phyloP scores from a whole-genome alignment of 1,140 invertebrate genomes.

The Drosophila bipectinata region DNA sequence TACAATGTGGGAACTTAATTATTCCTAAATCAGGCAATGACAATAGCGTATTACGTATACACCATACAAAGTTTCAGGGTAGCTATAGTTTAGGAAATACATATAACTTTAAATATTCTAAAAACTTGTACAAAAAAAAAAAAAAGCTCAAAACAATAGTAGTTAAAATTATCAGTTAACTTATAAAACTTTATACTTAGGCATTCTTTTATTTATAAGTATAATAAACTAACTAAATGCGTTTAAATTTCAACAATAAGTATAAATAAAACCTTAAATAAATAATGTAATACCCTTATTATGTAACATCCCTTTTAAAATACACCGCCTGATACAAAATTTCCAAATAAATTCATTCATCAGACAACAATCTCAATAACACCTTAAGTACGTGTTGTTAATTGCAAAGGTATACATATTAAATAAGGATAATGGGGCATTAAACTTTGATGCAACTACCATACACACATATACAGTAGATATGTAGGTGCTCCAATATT shows the following conservation, averaged over 20 bases:
- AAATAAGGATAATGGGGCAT: constrained; percentile 57
- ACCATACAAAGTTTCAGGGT: not conserved
- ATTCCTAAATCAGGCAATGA: constrained; percentile 36
- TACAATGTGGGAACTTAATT: constrained; percentile 37
- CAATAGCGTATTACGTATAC: constrained; percentile 1
- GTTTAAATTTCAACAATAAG: not conserved
- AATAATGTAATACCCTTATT: not conserved
- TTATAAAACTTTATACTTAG: too few species aligned
- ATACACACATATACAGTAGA: constrained; percentile 1
- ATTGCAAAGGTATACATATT: constrained; percentile 20
- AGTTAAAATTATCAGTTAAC: too few species aligned
- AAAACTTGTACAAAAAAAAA: too few species aligned
- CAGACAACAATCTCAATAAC: constrained; percentile 38
- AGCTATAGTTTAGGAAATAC: not conserved
- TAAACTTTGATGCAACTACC: constrained; percentile 42
- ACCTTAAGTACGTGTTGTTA: constrained; percentile 39
- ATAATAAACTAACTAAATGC: too few species aligned
- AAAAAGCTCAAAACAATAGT: too few species aligned
- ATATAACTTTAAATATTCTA: not conserved
- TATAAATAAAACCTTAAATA: not conserved
- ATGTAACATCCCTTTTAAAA: not conserved
- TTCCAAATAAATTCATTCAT: constrained; percentile 6
- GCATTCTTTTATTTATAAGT: too few species aligned
- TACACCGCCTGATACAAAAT: not conserved
- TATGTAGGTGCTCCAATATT: constrained; percentile 39